phyloP scores from a whole-genome alignment of 2,113 vertebrate species.

The Aviceda subcristata region DNA sequence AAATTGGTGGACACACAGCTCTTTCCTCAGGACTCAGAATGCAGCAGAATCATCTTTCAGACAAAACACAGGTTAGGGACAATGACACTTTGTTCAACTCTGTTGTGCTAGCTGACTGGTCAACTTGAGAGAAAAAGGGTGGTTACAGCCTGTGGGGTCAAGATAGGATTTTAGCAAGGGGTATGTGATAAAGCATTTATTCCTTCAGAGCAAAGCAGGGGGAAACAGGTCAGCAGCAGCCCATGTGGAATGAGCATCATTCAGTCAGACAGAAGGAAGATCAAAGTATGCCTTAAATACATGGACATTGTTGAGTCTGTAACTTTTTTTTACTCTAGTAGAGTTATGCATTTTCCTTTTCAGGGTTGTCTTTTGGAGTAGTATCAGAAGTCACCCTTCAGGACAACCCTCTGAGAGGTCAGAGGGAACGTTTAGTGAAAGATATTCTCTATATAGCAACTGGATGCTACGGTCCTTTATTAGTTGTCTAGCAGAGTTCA shows the following conservation, averaged over 20 bases:
- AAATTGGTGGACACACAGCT: not conserved
- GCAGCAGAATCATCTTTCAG: not conserved
- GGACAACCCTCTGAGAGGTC: not conserved
- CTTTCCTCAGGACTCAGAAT: not conserved
- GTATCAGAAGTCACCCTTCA: not conserved
- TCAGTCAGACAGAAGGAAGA: not conserved
- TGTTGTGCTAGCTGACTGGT: not conserved
- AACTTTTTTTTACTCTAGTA: not conserved
- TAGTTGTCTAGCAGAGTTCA: not conserved
- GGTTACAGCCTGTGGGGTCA: not conserved
- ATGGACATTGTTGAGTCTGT: not conserved
- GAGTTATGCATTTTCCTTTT: not conserved
- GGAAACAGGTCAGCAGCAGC: not conserved
- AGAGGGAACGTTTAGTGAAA: not conserved
- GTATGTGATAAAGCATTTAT: not conserved
- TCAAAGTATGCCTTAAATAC: not conserved
- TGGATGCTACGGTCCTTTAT: not conserved
- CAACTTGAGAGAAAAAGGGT: not conserved
- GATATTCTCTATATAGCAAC: not conserved
- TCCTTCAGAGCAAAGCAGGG: not conserved
- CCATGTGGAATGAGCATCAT: not conserved
- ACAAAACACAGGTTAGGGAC: not conserved
- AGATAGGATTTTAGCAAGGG: not conserved
- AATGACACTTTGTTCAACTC: not conserved
- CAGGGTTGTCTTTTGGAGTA: not conserved